Conservation (phyloP, 1,140 invertebrate species). For the Tetranychus urticae region DNA sequence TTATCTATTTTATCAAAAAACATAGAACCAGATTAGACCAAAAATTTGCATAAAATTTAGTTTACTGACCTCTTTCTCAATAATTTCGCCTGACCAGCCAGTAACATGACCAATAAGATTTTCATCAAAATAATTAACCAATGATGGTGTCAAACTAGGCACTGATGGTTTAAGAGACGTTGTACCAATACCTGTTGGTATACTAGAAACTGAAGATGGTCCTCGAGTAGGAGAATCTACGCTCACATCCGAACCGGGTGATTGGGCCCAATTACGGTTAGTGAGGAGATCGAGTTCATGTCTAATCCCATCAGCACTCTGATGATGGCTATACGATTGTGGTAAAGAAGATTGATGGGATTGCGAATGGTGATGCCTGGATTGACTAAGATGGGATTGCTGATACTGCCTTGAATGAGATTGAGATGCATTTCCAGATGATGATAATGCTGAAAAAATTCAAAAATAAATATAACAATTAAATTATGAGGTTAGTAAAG, state of each 20-base stretch:
- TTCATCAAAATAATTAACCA: conserved; percentile 71
- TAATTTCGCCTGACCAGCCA: conserved; percentile 68
- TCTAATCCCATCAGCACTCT: conserved; percentile 7
- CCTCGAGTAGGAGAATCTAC: neutral
- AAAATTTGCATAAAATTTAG: neutral
- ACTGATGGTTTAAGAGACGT: conserved; percentile 9
- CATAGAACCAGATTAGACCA: neutral
- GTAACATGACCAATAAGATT: conserved; percentile 71
- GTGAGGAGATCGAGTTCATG: conserved; percentile 8
- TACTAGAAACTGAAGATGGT: neutral
- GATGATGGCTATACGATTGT: neutral
- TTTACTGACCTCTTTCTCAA: conserved; percentile 61
- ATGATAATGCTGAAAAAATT: neutral
- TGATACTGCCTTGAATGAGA: conserved; percentile 14
- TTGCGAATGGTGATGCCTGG: neutral
- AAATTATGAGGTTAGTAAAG: neutral
- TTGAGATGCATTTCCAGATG: neutral
- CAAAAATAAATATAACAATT: neutral
- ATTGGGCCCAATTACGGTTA: neutral
- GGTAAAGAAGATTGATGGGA: neutral
- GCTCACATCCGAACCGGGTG: conserved; percentile 3
- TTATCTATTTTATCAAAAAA: conserved; percentile 32
- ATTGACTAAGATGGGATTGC: conserved; percentile 5
- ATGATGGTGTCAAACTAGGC: conserved; percentile 55
- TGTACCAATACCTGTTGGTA: conserved; percentile 1